These are phyloP conservation scores for Hofmannophila pseudospretella DNA, from an alignment of 2,888 invertebrate genomes.

Conservation along the genomic window DNA sequence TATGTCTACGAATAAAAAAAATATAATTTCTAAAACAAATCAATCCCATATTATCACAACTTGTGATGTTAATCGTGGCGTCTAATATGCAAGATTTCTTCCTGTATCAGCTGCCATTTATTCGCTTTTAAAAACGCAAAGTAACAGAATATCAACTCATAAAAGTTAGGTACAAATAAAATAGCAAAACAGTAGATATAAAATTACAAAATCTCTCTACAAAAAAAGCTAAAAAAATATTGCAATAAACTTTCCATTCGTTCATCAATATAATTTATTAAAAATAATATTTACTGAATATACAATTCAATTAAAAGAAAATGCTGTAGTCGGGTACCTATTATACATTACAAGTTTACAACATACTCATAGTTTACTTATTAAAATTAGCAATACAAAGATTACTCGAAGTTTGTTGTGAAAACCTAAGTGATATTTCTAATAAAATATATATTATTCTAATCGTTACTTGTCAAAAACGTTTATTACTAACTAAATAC, in stretches of 20 bases:
- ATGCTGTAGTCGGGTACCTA: conserved; percentile 25
- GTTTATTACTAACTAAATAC: conserved; percentile 48
- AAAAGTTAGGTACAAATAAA: conserved; percentile 26
- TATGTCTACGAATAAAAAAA: conserved; percentile 49
- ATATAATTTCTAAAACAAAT: conserved; percentile 36
- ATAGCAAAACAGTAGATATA: conserved; percentile 32
- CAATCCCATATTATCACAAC: conserved; percentile 56
- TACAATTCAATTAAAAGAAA: conserved; percentile 51
- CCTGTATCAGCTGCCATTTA: conserved; percentile 41
- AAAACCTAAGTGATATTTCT: conserved; percentile 34
- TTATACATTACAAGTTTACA: too few species aligned
- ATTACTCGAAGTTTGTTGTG: conserved; percentile 27
- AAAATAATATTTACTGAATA: conserved; percentile 61
- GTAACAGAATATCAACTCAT: conserved; percentile 14
- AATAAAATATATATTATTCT: conserved; percentile 42
- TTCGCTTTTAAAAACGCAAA: conserved; percentile 8
- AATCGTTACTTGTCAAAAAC: conserved; percentile 57
- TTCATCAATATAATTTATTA: conserved; percentile 51
- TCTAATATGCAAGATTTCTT: conserved; percentile 21
- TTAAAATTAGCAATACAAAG: conserved; percentile 34
- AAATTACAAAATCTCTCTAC: conserved; percentile 33
- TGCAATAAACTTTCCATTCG: conserved; percentile 50
- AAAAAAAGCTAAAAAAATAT: conserved; percentile 54
- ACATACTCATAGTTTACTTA: too few species aligned
- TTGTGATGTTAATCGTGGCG: conserved; percentile 57